A percentile compares a stretch with the other conserved stretches of the same genome.
These are phyloP conservation scores for Habroteleia sp. DNA, from an alignment of 2,888 invertebrate genomes.

Conservation along the genomic window DNA sequence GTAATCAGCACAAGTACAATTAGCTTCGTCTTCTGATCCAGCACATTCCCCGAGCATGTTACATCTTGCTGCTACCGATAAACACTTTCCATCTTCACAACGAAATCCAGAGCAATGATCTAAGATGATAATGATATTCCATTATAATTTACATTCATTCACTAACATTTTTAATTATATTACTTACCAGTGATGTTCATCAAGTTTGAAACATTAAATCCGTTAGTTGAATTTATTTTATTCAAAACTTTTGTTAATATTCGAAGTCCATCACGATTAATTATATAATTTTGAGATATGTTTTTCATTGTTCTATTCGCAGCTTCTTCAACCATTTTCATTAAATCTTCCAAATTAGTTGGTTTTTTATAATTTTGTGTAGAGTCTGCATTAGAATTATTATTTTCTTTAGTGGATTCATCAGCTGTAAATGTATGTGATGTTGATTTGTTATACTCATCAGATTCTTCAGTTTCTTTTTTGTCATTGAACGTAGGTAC, in stretches of 20 bases:
- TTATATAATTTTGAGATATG: constrained; percentile 81
- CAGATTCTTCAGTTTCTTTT: too few relatives aligned
- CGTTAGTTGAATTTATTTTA: constrained; percentile 79
- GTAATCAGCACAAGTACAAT: constrained; percentile 89
- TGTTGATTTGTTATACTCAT: too few relatives aligned
- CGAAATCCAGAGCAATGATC: constrained; percentile 81
- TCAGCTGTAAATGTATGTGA: too few relatives aligned
- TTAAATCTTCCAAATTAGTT: constrained; percentile 72
- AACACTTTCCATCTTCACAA: constrained; percentile 85
- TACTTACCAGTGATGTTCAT: constrained; percentile 21
- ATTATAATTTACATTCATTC: too few relatives aligned
- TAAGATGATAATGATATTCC: constrained; percentile 69
- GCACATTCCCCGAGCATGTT: constrained; percentile 87
- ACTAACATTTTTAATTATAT: too few relatives aligned
- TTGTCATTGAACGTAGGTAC: constrained; percentile 68
- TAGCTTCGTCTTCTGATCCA: constrained; percentile 87
- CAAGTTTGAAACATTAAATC: constrained; percentile 65
- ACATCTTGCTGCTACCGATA: constrained; percentile 86
- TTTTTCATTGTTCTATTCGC: constrained; percentile 70
- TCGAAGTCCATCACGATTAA: constrained; percentile 86
- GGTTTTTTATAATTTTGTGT: too few relatives aligned
- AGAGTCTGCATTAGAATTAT: too few relatives aligned
- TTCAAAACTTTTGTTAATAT: constrained; percentile 86
- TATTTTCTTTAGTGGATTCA: too few relatives aligned
- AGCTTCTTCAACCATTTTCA: constrained; percentile 74